These are phyloP conservation scores for Pterocles burchelli DNA, from an alignment of 2,113 vertebrate genomes.

Conservation along the genomic window DNA sequence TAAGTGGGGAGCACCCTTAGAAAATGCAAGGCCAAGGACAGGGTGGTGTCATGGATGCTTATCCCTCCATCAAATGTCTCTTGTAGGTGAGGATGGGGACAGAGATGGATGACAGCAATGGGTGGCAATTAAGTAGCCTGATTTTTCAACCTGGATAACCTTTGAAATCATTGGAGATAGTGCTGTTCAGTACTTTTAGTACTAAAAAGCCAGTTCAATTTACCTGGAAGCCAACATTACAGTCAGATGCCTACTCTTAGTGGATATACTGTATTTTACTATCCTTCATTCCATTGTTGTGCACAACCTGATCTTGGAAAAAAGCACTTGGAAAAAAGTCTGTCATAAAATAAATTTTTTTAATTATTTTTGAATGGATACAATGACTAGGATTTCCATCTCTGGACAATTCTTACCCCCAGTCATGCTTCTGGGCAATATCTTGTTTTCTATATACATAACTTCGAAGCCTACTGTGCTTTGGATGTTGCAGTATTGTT, in stretches of 20 bases:
- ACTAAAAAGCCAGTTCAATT: neutral
- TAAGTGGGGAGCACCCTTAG: neutral
- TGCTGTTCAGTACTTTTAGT: neutral
- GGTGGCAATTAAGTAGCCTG: neutral
- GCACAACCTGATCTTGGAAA: neutral
- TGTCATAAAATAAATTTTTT: neutral
- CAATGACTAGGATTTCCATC: neutral
- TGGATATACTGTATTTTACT: neutral
- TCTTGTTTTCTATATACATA: neutral
- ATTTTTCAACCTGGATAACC: neutral
- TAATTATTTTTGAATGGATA: conserved; percentile 17
- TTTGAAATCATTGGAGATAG: neutral
- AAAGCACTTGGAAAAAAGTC: neutral
- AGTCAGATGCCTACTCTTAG: neutral
- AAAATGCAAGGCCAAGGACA: neutral
- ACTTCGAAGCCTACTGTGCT: neutral
- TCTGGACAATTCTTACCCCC: neutral
- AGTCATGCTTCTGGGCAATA: neutral
- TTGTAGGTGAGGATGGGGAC: neutral
- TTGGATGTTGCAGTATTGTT: neutral
- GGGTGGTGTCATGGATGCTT: neutral
- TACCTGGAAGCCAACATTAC: neutral
- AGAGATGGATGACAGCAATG: neutral
- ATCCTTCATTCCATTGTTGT: neutral
- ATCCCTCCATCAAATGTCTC: neutral